phyloP scores from a whole-genome alignment of 1,140 invertebrate genomes.

The Aphelinus certus region DNA sequence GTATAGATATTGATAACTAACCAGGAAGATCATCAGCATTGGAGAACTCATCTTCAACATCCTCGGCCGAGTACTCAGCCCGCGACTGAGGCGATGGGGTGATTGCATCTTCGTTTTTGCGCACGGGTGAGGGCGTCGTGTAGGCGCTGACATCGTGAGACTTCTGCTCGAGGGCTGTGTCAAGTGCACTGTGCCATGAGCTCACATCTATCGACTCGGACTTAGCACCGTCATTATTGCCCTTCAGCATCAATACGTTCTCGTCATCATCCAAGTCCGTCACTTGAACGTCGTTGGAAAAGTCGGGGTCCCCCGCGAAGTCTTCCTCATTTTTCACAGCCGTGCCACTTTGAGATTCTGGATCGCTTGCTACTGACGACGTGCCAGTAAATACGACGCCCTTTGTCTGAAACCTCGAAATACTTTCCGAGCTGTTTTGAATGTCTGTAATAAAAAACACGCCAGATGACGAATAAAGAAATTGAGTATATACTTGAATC shows the following conservation, averaged over 20 bases:
- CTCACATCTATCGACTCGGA: slow-evolving; percentile 50
- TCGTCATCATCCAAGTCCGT: slow-evolving; percentile 22
- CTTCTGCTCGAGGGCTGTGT: slow-evolving; percentile 54
- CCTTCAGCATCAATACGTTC: neutral
- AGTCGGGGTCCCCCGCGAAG: slow-evolving; percentile 24
- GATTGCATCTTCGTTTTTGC: slow-evolving; percentile 41
- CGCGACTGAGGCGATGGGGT: slow-evolving; percentile 51
- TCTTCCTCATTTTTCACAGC: neutral
- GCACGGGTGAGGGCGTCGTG: slow-evolving; percentile 24
- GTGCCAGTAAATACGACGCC: slow-evolving; percentile 37
- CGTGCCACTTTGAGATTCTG: neutral
- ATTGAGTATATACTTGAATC: too few species aligned
- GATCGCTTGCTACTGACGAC: too few species aligned
- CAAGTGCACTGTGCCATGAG: slow-evolving; percentile 57
- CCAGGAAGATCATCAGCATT: slow-evolving; percentile 50
- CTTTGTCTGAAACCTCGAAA: slow-evolving; percentile 48
- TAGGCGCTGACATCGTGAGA: slow-evolving; percentile 50
- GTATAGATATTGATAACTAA: slow-evolving; percentile 18
- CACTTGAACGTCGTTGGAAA: slow-evolving; percentile 47
- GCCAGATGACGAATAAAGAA: neutral
- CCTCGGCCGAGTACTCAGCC: slow-evolving; percentile 47
- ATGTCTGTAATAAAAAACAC: slow-evolving; percentile 22
- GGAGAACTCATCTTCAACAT: slow-evolving; percentile 52
- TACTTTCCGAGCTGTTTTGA: slow-evolving; percentile 40
- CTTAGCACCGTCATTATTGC: slow-evolving; percentile 26